These are phyloP conservation scores for Callipepla californica DNA, from an alignment of 2,113 vertebrate species.

Conservation along the genomic window DNA sequence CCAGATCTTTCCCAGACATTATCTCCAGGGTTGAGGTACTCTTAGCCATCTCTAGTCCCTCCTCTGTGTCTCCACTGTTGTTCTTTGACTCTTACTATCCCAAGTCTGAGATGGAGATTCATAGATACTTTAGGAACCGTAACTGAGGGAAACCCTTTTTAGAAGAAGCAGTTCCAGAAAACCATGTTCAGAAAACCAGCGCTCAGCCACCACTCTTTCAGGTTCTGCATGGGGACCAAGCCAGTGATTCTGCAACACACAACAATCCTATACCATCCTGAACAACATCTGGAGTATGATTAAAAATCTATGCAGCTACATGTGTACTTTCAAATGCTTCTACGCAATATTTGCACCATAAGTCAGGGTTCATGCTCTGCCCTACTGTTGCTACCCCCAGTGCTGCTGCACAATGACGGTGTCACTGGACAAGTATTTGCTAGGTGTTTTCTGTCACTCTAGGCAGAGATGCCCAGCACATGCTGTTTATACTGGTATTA, in stretches of 20 bases:
- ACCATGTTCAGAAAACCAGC: rapidly evolving
- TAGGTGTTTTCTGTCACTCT: neutral
- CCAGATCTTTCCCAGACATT: neutral
- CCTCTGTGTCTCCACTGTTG: neutral
- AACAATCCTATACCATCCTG: neutral
- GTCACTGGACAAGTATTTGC: neutral
- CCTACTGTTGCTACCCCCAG: neutral
- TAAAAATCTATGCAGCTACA: slow-evolving; percentile 7
- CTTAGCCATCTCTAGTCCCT: neutral
- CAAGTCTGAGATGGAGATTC: neutral
- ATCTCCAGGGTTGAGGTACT: neutral
- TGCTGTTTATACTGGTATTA: neutral
- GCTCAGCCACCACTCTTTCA: neutral
- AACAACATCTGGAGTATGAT: slow-evolving; percentile 16
- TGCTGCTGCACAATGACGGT: neutral
- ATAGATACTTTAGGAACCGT: neutral
- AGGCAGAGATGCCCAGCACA: neutral
- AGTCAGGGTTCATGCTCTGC: neutral
- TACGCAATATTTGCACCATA: neutral
- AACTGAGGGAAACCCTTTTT: neutral
- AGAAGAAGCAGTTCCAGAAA: neutral
- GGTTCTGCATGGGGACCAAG: rapidly evolving
- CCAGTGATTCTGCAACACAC: neutral
- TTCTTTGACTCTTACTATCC: neutral
- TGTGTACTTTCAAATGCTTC: neutral